Percentiles rank a stretch among this genome's conserved stretches.
Evolutionary conservation across 2,113 vertebrate species (phyloP).

Genomic region (Menura novaehollandiae): DNA sequence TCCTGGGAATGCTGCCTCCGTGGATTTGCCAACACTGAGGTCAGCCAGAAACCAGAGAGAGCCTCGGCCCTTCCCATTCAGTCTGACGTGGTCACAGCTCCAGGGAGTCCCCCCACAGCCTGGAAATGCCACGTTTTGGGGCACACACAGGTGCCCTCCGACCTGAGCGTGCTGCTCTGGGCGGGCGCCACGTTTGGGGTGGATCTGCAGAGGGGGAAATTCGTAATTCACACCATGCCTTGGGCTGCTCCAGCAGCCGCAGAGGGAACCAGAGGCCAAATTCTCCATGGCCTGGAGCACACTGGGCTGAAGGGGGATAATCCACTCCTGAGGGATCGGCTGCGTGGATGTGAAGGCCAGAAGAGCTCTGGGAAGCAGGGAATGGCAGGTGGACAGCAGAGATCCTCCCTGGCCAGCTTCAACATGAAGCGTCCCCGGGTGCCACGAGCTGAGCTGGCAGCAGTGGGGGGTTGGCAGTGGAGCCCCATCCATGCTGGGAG

Average conservation of each 20-base stretch:
- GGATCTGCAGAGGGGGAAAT: background rate
- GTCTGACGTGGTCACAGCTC: background rate
- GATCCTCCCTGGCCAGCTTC: background rate
- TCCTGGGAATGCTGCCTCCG: background rate
- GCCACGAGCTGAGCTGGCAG: background rate
- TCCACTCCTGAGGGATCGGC: background rate
- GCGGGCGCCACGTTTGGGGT: accelerated
- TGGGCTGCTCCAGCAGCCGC: background rate
- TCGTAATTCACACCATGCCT: background rate
- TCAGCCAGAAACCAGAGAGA: background rate
- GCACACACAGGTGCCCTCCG: background rate
- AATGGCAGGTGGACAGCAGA: background rate
- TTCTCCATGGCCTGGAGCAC: background rate
- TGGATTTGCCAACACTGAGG: background rate
- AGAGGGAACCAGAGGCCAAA: background rate
- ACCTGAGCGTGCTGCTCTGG: background rate
- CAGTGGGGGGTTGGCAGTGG: background rate
- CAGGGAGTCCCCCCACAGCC: background rate
- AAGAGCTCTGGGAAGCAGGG: background rate
- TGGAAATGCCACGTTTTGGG: background rate
- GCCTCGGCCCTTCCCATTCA: background rate
- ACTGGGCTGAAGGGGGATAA: background rate
- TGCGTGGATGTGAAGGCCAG: background rate
- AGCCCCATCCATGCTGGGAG: background rate
- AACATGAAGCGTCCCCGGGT: background rate